Evolutionary conservation across 2,888 invertebrate genomes (phyloP).

Genomic region (Epistrophe grossulariae): DNA sequence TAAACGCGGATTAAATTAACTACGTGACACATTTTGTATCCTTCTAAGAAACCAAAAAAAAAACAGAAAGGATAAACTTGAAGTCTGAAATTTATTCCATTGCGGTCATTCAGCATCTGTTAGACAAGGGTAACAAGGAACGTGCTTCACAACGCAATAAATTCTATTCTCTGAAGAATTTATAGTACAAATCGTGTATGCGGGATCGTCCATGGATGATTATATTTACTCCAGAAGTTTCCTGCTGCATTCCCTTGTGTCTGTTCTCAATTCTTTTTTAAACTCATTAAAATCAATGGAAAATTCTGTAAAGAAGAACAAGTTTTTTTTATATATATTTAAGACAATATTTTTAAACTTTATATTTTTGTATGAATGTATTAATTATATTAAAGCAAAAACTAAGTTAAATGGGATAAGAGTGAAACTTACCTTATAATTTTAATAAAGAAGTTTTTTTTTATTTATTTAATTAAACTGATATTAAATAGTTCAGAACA

Average conservation of each 20-base stretch:
- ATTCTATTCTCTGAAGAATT: slow-evolving; percentile 34
- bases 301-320: background rate
- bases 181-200: slow-evolving; percentile 27
- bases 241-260: slow-evolving; percentile 9
- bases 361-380: background rate
- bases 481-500: no score
- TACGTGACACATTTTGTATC: slow-evolving; percentile 25
- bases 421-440: no score
- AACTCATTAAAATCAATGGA: slow-evolving; percentile 6
- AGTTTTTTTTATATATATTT: background rate
- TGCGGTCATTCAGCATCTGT: slow-evolving; percentile 29
- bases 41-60: background rate
- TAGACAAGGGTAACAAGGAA: slow-evolving; percentile 32
- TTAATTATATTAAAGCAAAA: no score
- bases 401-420: no score
- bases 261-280: background rate
- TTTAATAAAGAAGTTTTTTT: no score
- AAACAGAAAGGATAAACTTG: background rate
- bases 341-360: background rate
- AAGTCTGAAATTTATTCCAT: slow-evolving; percentile 5
- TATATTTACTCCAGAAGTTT: slow-evolving; percentile 13
- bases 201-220: background rate
- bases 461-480: no score
- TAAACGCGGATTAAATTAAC: slow-evolving; percentile 20
- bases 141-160: slow-evolving; percentile 31